Percentiles rank a stretch among this genome's conserved stretches.
phyloP scores from a whole-genome alignment of 2,888 invertebrate genomes.

The Acanthosepion esculentum region DNA sequence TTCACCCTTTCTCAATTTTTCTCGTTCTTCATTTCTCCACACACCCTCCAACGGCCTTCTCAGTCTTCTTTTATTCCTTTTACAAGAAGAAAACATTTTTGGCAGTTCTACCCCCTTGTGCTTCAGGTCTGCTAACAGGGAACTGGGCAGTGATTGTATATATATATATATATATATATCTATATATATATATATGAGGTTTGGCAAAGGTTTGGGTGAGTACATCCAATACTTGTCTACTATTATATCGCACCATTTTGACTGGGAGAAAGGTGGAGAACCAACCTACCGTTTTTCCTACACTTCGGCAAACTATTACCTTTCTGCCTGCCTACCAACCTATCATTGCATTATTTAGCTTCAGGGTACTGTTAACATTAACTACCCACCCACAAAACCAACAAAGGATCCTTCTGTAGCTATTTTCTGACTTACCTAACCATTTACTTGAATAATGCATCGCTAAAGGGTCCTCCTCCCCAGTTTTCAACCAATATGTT shows the following conservation, averaged over 20 bases:
- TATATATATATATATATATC: no score
- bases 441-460: background rate
- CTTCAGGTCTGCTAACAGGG: conserved; percentile 1
- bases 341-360: conserved; percentile 9
- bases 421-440: conserved; percentile 18
- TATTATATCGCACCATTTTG: background rate
- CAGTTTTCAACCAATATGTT: background rate
- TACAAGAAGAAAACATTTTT: background rate
- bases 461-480: background rate
- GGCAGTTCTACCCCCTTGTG: background rate
- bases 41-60: background rate
- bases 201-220: background rate
- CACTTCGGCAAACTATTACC: background rate
- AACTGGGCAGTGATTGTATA: background rate
- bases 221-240: background rate
- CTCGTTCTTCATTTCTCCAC: background rate
- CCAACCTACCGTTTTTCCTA: background rate
- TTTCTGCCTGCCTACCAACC: background rate
- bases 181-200: background rate
- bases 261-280: background rate
- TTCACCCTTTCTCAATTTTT: background rate
- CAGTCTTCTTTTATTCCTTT: background rate
- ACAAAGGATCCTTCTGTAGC: background rate
- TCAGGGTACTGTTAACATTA: conserved; percentile 18
- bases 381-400: background rate